Conservation (phyloP, 2,797 vertebrate genomes). For the Acestrorhynchus altus region DNA sequence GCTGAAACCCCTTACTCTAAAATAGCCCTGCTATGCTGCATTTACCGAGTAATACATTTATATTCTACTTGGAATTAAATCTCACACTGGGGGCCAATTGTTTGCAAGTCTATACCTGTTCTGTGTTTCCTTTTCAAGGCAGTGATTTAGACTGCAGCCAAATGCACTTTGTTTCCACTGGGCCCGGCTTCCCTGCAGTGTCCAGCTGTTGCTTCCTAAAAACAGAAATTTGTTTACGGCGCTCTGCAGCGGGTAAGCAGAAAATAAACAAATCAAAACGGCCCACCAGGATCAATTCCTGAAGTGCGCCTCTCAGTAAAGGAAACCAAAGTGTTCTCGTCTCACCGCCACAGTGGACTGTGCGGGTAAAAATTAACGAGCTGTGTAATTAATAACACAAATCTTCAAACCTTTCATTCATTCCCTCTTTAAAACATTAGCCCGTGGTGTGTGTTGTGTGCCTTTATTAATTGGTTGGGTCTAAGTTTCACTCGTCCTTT, state of each 20-base stretch:
- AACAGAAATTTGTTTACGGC: conserved; percentile 66
- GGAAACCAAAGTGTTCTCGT: conserved; percentile 10
- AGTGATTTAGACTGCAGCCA: conserved; percentile 26
- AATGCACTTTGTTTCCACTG: conserved; percentile 62
- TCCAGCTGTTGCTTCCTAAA: conserved; percentile 63
- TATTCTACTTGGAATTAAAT: not conserved
- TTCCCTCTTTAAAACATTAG: conserved; percentile 50
- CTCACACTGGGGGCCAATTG: not conserved
- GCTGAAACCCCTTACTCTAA: not conserved
- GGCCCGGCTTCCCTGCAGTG: conserved; percentile 59
- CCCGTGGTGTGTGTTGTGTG: conserved; percentile 40
- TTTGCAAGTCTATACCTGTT: not conserved
- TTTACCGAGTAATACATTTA: not conserved
- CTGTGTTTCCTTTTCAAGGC: not conserved
- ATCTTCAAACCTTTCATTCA: conserved; percentile 56
- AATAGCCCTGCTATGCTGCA: not conserved
- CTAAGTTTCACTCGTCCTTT: conserved; percentile 20
- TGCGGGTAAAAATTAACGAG: conserved; percentile 38
- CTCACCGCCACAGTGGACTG: conserved; percentile 18
- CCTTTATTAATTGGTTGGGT: conserved; percentile 56
- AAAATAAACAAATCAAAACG: conserved; percentile 34
- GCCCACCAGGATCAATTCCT: conserved; percentile 47
- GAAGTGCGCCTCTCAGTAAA: not conserved
- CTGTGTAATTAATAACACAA: conserved; percentile 57
- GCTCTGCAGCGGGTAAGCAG: conserved; percentile 28